Evolutionary conservation across 2,113 vertebrate genomes (phyloP), one percentile per base, ranked within the genome.

Genomic region (Podilymbus podiceps): DNA sequence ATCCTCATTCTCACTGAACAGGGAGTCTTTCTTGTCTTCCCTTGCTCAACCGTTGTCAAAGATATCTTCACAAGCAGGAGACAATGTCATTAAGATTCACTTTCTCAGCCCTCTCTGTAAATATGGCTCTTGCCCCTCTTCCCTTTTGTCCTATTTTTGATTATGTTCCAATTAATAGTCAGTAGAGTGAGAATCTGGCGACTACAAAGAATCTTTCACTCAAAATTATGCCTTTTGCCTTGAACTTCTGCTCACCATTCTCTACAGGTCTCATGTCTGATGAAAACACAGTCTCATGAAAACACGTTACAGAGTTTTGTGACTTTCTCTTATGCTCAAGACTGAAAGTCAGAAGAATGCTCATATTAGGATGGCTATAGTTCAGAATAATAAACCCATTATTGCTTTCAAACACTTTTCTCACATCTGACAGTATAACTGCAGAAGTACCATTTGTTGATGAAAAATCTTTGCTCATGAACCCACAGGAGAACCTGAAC

Each of bases 401-500:
- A 40, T 53, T 58, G 11, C 8, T 85, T 81, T 77, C 25, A 16
- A 71, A 33, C 8, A 40, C 4, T 76, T 11, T 83, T 55, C 33
- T 87, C 50, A 69, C 8, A 35, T 56, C 20, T 76, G 10, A 35
- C 24, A 67, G 11, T 40, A 17, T 27, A 88, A 59, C 3, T 47
- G 14, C 53, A 21, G 20, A 75, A 11, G 11, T 35, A 60, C 2
- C 20, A 56, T 30, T 68, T 77, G 16, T 38, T 69, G 91, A 81
- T 64, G 30, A 86, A 83, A 85, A 84, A 74, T 8, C 5, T 91
- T 79, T 76, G 63, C 31, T 49, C 24, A 8, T 84, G 69, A 71
- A 58, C 58, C 49, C 38, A 94, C 89, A 99, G 99, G 99, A 99
- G 68, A 99, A 99, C 47, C 79, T 99, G 35, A 99, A 99, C 93